Base-by-base conservation (phyloP, 2,797 vertebrate species). In the Oryzias sinensis region DNA sequence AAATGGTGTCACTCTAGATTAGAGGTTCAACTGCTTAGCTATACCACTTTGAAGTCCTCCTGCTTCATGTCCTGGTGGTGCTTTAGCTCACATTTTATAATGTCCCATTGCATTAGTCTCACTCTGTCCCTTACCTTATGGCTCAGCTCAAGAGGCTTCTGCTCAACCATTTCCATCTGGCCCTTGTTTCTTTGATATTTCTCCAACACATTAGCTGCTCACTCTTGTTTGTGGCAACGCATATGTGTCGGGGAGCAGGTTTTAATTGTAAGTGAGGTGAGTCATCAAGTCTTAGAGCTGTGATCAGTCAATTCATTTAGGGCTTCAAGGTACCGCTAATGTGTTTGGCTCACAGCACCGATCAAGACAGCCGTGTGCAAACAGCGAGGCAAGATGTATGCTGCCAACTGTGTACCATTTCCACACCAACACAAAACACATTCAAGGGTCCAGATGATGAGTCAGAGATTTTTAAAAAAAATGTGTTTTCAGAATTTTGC, bases 31-130 rank as follows among this genome's bases (percentile, higher is more conserved):
- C 62, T 33, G 63, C 75, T 82, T 74, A 75, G 53, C 53, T 18
- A 33, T 56, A 60, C 20, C 42, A 47, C 79, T 82, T 85, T 82
- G 80, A 87, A 89, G 78, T 72, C 69, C 68, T 71, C 70, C 67
- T 81, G 77, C 75, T 74, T 79, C 56, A 57, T 63, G 72, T 83
- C 75, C 82, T 81, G 83, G 79, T 44, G 51, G 76, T 74, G 81
- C 80, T 83, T 88, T 83, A 84, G 80, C 82, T 81, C 77, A 70
- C 84, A 89, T 88, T 90, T 37, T 88, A 88, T 80, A 83, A 81
- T 65, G 83, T 88, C 89, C 79, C 77, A 67, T 83, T 75, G 73
- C 80, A 85, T 89, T 87, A 86, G 83, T 74, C 82, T 89, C 89
- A 89, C 79, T 76, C 68, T 60, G 65, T 74, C 68, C 71, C 72